These are phyloP conservation scores for Bradypodion pumilum DNA, from an alignment of 2,797 vertebrate genomes.

Conservation along the genomic window DNA sequence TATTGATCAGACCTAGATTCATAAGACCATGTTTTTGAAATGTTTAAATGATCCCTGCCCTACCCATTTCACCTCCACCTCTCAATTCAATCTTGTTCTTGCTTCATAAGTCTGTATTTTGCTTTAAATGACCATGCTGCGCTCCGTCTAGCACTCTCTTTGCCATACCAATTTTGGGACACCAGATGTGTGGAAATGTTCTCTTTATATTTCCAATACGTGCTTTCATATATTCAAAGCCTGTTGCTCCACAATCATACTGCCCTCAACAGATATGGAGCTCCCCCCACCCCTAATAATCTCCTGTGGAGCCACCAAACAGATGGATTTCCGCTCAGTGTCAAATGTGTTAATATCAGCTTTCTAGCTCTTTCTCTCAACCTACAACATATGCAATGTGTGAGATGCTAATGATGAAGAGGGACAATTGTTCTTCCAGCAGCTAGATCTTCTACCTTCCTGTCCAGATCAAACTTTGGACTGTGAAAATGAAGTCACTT, in stretches of 20 bases:
- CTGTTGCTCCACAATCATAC: not conserved
- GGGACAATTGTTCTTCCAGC: not conserved
- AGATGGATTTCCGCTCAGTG: not conserved
- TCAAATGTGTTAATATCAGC: not conserved
- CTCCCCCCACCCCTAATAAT: too few species aligned
- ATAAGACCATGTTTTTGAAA: not conserved
- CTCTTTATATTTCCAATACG: not conserved
- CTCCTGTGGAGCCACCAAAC: not conserved
- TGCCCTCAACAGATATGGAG: not conserved
- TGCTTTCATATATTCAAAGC: not conserved
- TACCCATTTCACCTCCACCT: not conserved
- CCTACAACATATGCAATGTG: not conserved
- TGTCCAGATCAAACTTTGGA: too few species aligned
- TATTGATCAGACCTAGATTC: conserved; percentile 50
- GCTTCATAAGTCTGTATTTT: too few species aligned
- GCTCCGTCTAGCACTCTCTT: too few species aligned
- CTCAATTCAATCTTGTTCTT: not conserved
- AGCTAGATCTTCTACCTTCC: too few species aligned
- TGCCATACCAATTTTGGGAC: too few species aligned
- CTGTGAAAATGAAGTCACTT: too few species aligned
- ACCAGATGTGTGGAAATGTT: too few species aligned
- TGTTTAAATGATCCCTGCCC: not conserved
- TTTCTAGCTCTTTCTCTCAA: not conserved
- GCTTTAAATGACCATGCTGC: not conserved
- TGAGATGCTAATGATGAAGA: not conserved